Conservation (phyloP, 2,113 vertebrate species). For the Eudyptes chrysolophus region DNA sequence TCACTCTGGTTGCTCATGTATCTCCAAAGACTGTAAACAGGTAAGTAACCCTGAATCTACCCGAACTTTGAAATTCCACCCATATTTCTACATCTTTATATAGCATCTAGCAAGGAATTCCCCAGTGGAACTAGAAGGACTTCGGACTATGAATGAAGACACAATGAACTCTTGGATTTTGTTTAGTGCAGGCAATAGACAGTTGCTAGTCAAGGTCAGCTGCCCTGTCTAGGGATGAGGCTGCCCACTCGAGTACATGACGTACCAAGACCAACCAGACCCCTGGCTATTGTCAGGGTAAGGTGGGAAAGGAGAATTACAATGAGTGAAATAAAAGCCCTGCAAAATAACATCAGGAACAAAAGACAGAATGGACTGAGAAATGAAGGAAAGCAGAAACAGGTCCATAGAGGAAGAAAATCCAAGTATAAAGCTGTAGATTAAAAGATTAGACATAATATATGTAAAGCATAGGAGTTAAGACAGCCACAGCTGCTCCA, state of each 20-base stretch:
- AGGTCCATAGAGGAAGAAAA: not conserved
- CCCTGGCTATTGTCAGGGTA: not conserved
- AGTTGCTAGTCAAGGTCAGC: not conserved
- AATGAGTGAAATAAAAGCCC: not conserved
- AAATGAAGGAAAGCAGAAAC: not conserved
- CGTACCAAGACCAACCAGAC: not conserved
- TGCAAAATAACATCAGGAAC: not conserved
- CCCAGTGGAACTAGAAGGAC: not conserved
- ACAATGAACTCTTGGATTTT: not conserved
- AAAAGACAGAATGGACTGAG: not conserved
- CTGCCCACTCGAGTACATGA: fast-evolving
- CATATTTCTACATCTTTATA: not conserved
- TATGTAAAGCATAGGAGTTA: not conserved
- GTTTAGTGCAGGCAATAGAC: not conserved
- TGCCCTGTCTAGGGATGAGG: not conserved
- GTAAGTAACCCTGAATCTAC: not conserved
- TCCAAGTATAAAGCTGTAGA: not conserved
- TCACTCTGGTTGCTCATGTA: not conserved
- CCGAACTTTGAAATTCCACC: not conserved
- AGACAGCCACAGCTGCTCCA: not conserved
- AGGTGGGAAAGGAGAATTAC: not conserved
- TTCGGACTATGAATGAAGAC: not conserved
- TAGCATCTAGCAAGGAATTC: not conserved
- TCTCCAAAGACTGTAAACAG: not conserved
- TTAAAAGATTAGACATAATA: not conserved